phyloP scores from a whole-genome alignment of 2,797 vertebrate species.

The Schizopygopsis pylzovi region DNA sequence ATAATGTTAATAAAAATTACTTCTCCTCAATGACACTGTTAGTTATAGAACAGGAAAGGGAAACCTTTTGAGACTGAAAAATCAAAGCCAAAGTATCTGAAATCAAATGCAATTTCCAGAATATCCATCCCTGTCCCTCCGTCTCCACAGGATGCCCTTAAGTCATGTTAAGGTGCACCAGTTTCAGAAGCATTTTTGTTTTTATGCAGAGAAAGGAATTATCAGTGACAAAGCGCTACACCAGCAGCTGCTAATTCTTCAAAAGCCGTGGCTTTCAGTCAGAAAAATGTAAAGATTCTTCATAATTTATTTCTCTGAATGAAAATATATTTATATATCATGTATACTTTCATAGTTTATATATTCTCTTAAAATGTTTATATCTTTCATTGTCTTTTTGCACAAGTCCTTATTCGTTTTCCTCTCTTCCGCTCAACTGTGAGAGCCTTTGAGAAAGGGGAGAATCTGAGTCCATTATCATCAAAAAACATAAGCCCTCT shows the following conservation, averaged over 20 bases:
- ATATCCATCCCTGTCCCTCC: constrained; percentile 48
- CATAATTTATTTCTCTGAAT: constrained; percentile 86
- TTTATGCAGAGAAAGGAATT: constrained; percentile 65
- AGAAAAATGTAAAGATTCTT: constrained; percentile 78
- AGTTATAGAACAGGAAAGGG: constrained; percentile 64
- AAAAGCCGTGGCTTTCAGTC: constrained; percentile 74
- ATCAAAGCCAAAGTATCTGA: constrained; percentile 73
- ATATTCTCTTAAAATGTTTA: constrained; percentile 62
- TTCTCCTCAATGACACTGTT: constrained; percentile 71
- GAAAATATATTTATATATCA: constrained; percentile 88
- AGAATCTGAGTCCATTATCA: constrained; percentile 64
- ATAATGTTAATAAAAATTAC: constrained; percentile 58
- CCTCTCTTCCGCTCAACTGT: constrained; percentile 48
- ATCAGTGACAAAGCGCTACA: constrained; percentile 64
- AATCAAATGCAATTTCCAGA: constrained; percentile 63
- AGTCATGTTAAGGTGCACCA: constrained; percentile 60
- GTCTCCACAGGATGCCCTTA: constrained; percentile 52
- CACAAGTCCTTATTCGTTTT: constrained; percentile 40
- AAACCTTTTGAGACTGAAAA: constrained; percentile 65
- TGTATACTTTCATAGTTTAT: constrained; percentile 75
- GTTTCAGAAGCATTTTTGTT: constrained; percentile 64
- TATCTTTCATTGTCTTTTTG: constrained; percentile 53
- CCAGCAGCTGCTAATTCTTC: constrained; percentile 69
- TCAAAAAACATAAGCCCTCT: constrained; percentile 58
- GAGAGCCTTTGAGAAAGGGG: constrained; percentile 66